These are phyloP conservation scores for Alces alces DNA, from an alignment of 2,113 vertebrate species.

Conservation along the genomic window DNA sequence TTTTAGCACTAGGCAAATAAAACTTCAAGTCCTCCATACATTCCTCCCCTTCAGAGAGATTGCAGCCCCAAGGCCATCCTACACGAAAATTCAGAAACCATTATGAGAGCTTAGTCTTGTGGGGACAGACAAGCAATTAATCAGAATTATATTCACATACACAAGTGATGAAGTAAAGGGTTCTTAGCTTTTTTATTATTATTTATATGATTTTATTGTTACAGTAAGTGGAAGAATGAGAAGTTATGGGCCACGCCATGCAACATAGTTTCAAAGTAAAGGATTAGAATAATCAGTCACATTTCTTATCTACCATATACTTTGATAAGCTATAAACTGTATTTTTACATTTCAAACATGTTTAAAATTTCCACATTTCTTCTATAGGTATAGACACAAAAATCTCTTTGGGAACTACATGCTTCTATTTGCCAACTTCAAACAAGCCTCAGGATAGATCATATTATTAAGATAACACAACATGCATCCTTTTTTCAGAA, in stretches of 20 bases:
- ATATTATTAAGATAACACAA: constrained; percentile 61
- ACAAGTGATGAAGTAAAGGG: not conserved
- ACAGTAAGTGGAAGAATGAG: not conserved
- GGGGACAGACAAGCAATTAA: not conserved
- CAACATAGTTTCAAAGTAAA: constrained; percentile 9
- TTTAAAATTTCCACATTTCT: constrained; percentile 30
- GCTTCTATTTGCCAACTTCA: constrained; percentile 50
- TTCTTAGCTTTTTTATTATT: not conserved
- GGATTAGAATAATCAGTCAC: not conserved
- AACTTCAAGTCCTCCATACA: not conserved
- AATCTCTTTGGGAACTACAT: constrained; percentile 40
- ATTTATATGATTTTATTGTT: not conserved
- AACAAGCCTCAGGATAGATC: constrained; percentile 45
- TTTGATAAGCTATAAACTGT: constrained; percentile 14
- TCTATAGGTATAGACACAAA: not conserved
- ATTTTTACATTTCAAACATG: constrained; percentile 32
- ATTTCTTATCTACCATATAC: not conserved
- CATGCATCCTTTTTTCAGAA: constrained; percentile 45
- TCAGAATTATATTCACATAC: not conserved
- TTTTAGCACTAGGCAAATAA: not conserved
- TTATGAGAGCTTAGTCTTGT: not conserved
- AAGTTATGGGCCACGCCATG: not conserved
- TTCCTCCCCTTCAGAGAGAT: not conserved
- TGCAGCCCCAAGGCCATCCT: not conserved
- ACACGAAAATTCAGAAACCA: constrained; percentile 8